A percentile compares a stretch with the other conserved stretches of the same genome.
phyloP scores from a whole-genome alignment of 2,888 invertebrate species.

The Sarcophaga caerulescens region DNA sequence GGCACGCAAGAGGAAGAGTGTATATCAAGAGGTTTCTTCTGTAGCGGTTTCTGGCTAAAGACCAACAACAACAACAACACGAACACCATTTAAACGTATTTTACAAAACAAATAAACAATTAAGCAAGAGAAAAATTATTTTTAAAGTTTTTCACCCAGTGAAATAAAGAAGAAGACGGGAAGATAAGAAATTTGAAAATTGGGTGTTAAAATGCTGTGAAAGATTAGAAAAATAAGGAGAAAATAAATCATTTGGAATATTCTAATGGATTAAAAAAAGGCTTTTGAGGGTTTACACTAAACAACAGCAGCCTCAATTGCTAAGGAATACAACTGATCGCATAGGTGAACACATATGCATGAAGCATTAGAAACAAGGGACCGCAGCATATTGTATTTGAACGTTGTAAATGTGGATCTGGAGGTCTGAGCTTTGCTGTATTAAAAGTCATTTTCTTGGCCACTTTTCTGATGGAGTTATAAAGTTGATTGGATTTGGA shows the following conservation, averaged over 20 bases:
- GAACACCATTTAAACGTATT: neutral
- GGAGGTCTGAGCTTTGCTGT: too few relatives aligned
- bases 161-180: neutral
- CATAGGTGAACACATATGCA: too few relatives aligned
- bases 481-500: too few relatives aligned
- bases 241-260: slow-evolving; percentile 43
- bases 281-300: slow-evolving; percentile 33
- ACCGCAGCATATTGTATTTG: too few relatives aligned
- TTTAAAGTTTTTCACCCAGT: slow-evolving; percentile 3
- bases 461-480: too few relatives aligned
- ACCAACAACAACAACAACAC: neutral
- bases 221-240: slow-evolving; percentile 10
- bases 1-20: neutral
- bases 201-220: slow-evolving; percentile 65
- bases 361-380: too few relatives aligned
- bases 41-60: slow-evolving; percentile 26
- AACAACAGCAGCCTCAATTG: neutral
- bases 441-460: too few relatives aligned
- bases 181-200: slow-evolving; percentile 47
- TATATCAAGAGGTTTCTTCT: slow-evolving; percentile 18
- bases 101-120: slow-evolving; percentile 56
- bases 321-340: too few relatives aligned
- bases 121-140: slow-evolving; percentile 41
- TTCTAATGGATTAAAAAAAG: slow-evolving; percentile 22
- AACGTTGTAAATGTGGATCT: too few relatives aligned